A percentile compares a stretch with the other conserved stretches of the same genome.
Evolutionary conservation across 2,888 invertebrate genomes (phyloP).

Genomic region (Cantharis nigra): DNA sequence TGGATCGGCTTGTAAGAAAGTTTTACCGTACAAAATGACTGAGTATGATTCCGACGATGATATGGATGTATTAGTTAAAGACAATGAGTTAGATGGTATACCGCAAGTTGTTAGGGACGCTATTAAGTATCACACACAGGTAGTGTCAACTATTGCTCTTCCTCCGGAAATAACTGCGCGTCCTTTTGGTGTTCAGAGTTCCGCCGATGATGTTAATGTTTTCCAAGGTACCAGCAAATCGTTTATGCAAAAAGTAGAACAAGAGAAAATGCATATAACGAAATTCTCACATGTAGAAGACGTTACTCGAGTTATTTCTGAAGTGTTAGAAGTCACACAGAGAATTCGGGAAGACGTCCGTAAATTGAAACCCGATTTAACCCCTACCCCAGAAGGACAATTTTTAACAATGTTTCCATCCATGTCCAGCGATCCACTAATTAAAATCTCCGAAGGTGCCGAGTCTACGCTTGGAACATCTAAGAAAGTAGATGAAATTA

Average conservation of each 20-base stretch:
- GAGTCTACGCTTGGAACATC: not conserved
- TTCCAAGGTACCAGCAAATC: not conserved
- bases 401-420: constrained; percentile 47
- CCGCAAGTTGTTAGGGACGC: constrained; percentile 41
- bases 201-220: not conserved
- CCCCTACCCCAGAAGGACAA: constrained; percentile 58
- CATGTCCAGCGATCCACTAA: constrained; percentile 38
- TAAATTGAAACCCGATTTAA: constrained; percentile 59
- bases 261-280: not conserved
- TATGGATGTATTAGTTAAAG: no score
- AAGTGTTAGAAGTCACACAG: constrained; percentile 57
- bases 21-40: no score
- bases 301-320: constrained; percentile 55
- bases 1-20: no score
- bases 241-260: not conserved
- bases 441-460: constrained; percentile 39
- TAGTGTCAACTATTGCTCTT: constrained; percentile 46
- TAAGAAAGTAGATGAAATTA: not conserved
- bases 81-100: not conserved
- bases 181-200: not conserved
- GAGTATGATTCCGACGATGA: not conserved
- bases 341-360: constrained; percentile 58
- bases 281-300: constrained; percentile 32
- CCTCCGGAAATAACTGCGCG: constrained; percentile 30
- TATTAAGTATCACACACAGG: constrained; percentile 43